Conservation (phyloP, 2,888 invertebrate genomes). For the Spatulosminthurus flaviceps region DNA sequence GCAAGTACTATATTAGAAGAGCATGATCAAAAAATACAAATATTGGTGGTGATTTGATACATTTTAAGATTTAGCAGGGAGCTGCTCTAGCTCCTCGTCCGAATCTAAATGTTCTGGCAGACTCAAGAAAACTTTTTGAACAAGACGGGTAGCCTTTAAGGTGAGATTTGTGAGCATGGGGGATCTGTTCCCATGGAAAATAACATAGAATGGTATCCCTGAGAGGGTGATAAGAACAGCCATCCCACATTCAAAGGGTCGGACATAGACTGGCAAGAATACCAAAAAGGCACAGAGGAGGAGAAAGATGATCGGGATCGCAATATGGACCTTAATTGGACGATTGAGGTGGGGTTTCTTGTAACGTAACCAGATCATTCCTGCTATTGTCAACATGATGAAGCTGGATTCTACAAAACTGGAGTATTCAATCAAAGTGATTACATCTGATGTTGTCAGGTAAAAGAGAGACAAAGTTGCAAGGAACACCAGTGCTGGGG, state of each 20-base stretch:
- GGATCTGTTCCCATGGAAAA: conserved; percentile 73
- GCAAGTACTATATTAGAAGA: too few relatives aligned
- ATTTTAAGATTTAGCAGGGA: too few relatives aligned
- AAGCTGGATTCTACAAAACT: conserved; percentile 93
- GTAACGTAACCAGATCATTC: conserved; percentile 83
- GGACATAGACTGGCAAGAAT: conserved; percentile 80
- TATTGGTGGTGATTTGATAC: too few relatives aligned
- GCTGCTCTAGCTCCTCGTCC: neutral
- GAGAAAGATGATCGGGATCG: conserved; percentile 82
- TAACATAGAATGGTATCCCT: conserved; percentile 83
- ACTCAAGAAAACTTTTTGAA: conserved; percentile 79
- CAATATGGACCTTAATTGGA: conserved; percentile 82
- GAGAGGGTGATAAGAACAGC: conserved; percentile 81
- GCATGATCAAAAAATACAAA: too few relatives aligned
- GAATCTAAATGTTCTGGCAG: conserved; percentile 75
- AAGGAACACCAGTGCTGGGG: conserved; percentile 83
- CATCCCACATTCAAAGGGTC: conserved; percentile 81
- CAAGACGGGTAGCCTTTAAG: conserved; percentile 72
- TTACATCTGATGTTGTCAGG: conserved; percentile 84
- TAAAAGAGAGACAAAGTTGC: conserved; percentile 84
- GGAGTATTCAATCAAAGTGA: conserved; percentile 87
- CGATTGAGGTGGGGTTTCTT: conserved; percentile 80
- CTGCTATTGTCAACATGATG: conserved; percentile 85
- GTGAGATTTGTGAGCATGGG: conserved; percentile 65
- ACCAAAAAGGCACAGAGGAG: conserved; percentile 80